These are phyloP conservation scores for Nibea albiflora DNA, from an alignment of 2,113 vertebrate genomes.

Conservation along the genomic window DNA sequence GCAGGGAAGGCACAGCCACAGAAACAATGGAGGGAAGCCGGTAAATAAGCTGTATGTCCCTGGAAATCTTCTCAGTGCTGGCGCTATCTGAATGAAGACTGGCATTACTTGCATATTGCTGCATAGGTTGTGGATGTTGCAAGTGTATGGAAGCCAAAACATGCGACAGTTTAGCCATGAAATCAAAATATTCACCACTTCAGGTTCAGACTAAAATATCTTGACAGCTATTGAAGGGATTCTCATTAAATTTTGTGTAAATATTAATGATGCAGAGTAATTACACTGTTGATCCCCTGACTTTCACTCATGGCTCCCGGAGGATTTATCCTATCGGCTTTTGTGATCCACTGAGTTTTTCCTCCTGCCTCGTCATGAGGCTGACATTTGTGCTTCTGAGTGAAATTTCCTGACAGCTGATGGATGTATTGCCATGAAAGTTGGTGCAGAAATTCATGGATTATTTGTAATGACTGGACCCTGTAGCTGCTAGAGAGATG, in stretches of 20 bases:
- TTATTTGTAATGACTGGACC: no score
- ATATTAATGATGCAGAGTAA: slow-evolving; percentile 5
- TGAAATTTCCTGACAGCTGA: no score
- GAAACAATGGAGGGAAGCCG: not conserved
- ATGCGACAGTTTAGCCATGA: not conserved
- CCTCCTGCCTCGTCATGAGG: no score
- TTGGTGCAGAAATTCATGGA: no score
- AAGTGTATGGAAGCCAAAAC: not conserved
- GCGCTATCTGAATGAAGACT: not conserved
- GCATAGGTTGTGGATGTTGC: not conserved
- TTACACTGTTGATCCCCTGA: not conserved
- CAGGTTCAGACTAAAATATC: no score
- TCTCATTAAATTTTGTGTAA: not conserved
- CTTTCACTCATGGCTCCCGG: no score
- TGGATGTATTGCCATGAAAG: no score
- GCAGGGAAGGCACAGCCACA: not conserved
- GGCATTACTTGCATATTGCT: not conserved
- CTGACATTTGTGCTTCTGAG: no score
- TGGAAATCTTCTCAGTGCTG: not conserved
- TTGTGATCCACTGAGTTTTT: no score
- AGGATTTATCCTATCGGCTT: no score
- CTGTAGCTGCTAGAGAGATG: no score
- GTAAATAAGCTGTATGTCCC: not conserved
- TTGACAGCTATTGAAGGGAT: not conserved
- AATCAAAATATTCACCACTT: no score